These are phyloP conservation scores for Pelosia muscerda DNA, from an alignment of 2,888 invertebrate genomes.

Conservation along the genomic window DNA sequence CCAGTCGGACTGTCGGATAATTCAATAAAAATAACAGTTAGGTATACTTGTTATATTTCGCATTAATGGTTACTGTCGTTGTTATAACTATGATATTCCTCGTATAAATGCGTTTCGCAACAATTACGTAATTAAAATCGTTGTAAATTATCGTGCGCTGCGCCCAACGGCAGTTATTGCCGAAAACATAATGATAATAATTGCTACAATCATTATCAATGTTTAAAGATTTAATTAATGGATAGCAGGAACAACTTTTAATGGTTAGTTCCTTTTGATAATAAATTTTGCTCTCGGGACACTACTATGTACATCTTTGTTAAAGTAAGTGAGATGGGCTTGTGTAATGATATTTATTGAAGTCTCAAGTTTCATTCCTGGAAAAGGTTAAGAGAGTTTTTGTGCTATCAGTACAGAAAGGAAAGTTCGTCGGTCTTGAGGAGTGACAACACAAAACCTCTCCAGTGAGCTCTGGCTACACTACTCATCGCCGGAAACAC, in stretches of 20 bases:
- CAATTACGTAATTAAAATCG: conserved; percentile 45
- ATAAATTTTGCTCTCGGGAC: not conserved
- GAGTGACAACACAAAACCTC: too few relatives aligned
- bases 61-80: conserved; percentile 48
- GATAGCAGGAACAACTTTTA: conserved; percentile 43
- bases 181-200: conserved; percentile 46
- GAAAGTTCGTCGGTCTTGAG: too few relatives aligned
- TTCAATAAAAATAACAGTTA: conserved; percentile 49
- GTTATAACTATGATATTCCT: conserved; percentile 39
- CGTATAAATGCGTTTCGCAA: conserved; percentile 34
- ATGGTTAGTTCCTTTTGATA: conserved; percentile 33
- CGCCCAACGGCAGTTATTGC: conserved; percentile 40
- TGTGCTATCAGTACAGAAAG: too few relatives aligned
- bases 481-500: too few relatives aligned
- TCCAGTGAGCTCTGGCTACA: too few relatives aligned
- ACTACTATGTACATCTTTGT: not conserved
- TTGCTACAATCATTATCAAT: conserved; percentile 42
- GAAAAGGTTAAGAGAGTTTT: too few relatives aligned
- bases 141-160: conserved; percentile 40
- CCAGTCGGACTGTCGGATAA: conserved; percentile 45
- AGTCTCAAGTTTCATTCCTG: not conserved
- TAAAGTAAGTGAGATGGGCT: not conserved
- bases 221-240: conserved; percentile 64
- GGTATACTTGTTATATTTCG: conserved; percentile 42
- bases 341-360: too few relatives aligned